These are phyloP conservation scores for Astreopora myriophthalma DNA, from an alignment of 64 coral and sea anemone genomes.

Conservation along the genomic window DNA sequence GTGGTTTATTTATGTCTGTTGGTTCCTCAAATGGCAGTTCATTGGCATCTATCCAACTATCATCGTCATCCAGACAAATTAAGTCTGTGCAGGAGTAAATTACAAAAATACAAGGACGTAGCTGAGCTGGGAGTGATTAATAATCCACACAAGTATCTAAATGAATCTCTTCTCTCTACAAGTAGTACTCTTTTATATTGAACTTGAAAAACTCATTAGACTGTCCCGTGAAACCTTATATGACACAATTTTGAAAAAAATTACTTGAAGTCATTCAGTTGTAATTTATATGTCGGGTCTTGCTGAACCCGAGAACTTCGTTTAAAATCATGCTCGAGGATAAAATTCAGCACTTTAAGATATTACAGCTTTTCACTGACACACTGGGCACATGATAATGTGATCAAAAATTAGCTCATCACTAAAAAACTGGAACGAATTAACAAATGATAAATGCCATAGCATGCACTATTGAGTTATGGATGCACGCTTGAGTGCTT, in stretches of 20 bases:
- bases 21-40: not conserved
- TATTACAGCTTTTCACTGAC: not conserved
- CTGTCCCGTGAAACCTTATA: not conserved
- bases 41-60: not conserved
- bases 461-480: too few relatives aligned
- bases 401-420: too few relatives aligned
- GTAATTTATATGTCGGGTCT: not conserved
- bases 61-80: not conserved
- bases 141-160: not conserved
- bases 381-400: too few relatives aligned
- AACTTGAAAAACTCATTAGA: not conserved
- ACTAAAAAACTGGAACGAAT: too few relatives aligned
- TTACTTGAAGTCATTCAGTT: not conserved
- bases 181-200: not conserved
- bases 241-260: not conserved
- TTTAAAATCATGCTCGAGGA: not conserved
- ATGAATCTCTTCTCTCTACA: not conserved
- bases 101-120: not conserved
- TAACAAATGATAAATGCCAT: too few relatives aligned
- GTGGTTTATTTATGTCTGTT: not conserved
- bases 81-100: not conserved
- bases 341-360: not conserved
- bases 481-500: too few relatives aligned
- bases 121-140: not conserved
- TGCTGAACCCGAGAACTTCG: not conserved